phyloP scores from a whole-genome alignment of 92 coral and sea anemone genomes.

The Diadumene lineata region DNA sequence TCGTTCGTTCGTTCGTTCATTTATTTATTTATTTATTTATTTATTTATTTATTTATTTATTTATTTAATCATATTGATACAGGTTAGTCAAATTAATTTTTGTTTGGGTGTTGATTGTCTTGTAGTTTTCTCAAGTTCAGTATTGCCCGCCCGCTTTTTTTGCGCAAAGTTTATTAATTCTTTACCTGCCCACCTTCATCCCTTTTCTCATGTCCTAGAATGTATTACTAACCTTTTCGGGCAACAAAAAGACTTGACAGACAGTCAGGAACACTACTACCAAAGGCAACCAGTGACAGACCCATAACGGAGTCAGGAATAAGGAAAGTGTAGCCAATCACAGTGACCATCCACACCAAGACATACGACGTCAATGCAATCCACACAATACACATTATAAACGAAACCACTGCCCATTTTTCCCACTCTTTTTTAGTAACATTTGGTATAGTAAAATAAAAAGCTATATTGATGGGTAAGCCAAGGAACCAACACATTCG shows the following conservation, averaged over 20 bases:
- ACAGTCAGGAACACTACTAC: conserved; percentile 99
- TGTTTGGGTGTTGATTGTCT: no score
- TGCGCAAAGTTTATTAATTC: no score
- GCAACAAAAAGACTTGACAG: conserved; percentile 96
- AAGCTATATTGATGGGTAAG: conserved; percentile 76
- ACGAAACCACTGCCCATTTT: conserved; percentile 79
- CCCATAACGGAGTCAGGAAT: conserved; percentile 99
- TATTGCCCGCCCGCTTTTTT: no score
- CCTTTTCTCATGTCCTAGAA: no score
- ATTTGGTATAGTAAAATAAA: conserved; percentile 87
- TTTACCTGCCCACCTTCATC: no score
- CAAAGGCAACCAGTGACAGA: conserved; percentile 94
- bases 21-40: no score
- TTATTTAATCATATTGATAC: no score
- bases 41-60: no score
- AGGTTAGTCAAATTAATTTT: no score
- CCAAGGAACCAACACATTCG: conserved; percentile 83
- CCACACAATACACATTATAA: conserved; percentile 88
- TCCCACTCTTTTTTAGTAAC: conserved; percentile 78
- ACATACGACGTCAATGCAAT: conserved; percentile 95
- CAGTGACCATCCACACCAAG: conserved; percentile 98
- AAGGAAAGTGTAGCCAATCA: conserved; percentile 91
- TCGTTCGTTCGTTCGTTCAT: no score
- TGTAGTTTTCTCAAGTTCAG: no score
- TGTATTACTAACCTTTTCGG: conserved; percentile 69